Conservation (phyloP, 2,797 vertebrate species). For the Acropternis orthonyx region DNA sequence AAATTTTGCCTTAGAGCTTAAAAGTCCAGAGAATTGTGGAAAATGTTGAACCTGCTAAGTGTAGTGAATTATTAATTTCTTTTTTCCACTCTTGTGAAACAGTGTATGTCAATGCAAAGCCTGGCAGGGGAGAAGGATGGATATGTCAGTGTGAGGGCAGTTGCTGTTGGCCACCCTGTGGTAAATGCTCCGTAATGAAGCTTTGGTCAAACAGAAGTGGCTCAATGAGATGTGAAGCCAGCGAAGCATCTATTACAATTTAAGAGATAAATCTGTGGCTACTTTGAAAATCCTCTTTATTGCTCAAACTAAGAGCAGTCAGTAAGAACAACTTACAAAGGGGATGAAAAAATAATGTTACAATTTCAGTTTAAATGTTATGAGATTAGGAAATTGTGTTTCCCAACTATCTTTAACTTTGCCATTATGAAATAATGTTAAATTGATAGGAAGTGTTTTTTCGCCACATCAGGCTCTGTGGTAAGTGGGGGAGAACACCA, state of each 20-base stretch:
- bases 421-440: background rate
- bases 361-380: background rate
- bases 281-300: background rate
- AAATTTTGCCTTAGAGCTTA: background rate
- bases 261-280: background rate
- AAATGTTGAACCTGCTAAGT: background rate
- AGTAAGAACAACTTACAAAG: background rate
- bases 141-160: background rate
- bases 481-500: background rate
- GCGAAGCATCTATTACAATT: background rate
- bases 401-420: background rate
- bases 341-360: background rate
- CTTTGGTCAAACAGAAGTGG: background rate
- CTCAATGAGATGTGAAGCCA: background rate
- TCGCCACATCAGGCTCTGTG: accelerated
- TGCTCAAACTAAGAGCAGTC: background rate
- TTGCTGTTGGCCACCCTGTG: background rate
- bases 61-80: background rate
- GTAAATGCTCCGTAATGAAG: background rate
- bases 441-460: background rate
- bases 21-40: background rate
- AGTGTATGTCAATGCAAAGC: background rate
- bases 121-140: background rate
- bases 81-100: background rate
- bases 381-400: background rate